Evolutionary conservation across 2,797 vertebrate species (phyloP).

Genomic region (Eleutherodactylus coqui): DNA sequence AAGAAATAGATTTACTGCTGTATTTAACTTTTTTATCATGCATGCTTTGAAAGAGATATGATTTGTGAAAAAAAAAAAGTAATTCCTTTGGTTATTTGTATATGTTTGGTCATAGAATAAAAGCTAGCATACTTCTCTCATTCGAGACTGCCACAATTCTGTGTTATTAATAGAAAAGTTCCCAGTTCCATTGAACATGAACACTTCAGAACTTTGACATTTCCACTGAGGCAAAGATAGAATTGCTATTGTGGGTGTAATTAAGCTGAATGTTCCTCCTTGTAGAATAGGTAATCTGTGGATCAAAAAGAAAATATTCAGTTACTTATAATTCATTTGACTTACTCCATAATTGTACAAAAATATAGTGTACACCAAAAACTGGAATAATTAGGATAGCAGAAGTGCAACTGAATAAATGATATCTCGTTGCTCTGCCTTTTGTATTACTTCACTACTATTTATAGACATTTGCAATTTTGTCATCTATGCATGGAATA

Average conservation of each 20-base stretch:
- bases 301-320: constrained; percentile 7
- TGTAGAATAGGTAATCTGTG: constrained; percentile 81
- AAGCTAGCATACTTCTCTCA: constrained; percentile 76
- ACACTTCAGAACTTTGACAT: constrained; percentile 68
- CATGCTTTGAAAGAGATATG: background rate
- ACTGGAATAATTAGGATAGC: background rate
- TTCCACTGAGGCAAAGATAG: constrained; percentile 81
- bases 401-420: too few relatives aligned
- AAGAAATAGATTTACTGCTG: too few relatives aligned
- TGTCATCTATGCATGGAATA: too few relatives aligned
- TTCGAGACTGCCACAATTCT: constrained; percentile 80
- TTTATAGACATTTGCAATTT: too few relatives aligned
- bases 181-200: constrained; percentile 66
- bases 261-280: constrained; percentile 82
- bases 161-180: constrained; percentile 64
- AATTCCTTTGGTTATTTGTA: too few relatives aligned
- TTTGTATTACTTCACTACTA: too few relatives aligned
- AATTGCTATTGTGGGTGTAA: constrained; percentile 81
- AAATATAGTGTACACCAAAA: background rate
- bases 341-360: background rate
- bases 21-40: background rate
- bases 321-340: background rate
- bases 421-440: too few relatives aligned
- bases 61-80: background rate
- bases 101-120: too few relatives aligned